These are phyloP conservation scores for Drosophila subquinaria DNA, from an alignment of 2,888 invertebrate species.

Conservation along the genomic window DNA sequence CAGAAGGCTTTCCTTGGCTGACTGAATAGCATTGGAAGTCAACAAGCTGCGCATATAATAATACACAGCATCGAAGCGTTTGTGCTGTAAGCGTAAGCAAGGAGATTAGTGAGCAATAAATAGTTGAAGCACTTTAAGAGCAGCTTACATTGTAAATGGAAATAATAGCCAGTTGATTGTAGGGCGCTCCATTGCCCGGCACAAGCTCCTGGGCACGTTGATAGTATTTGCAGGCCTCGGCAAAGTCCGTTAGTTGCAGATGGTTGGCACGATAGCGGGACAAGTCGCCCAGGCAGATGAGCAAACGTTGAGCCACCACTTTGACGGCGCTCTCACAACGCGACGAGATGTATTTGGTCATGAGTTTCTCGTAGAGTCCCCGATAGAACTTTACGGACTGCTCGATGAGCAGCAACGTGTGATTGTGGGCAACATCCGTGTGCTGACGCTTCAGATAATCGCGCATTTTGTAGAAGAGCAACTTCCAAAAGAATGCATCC, in stretches of 20 bases:
- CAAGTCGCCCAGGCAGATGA: slow-evolving; percentile 96
- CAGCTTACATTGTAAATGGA: slow-evolving; percentile 88
- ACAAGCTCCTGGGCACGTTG: slow-evolving; percentile 96
- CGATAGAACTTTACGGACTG: slow-evolving; percentile 93
- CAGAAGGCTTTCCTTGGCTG: slow-evolving; percentile 95
- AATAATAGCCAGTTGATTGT: slow-evolving; percentile 96
- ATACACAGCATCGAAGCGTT: slow-evolving; percentile 98
- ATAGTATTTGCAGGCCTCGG: slow-evolving; percentile 93
- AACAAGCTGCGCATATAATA: slow-evolving; percentile 98
- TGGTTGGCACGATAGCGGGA: slow-evolving; percentile 94
- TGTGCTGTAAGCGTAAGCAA: slow-evolving; percentile 87
- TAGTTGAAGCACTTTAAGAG: background rate
- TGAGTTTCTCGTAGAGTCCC: slow-evolving; percentile 89
- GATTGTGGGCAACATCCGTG: slow-evolving; percentile 89
- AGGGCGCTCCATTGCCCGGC: slow-evolving; percentile 97
- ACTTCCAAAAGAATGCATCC: slow-evolving; percentile 96
- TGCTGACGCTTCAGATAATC: slow-evolving; percentile 90
- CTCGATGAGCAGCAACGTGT: slow-evolving; percentile 87
- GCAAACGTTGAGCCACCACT: slow-evolving; percentile 94
- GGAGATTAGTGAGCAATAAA: background rate
- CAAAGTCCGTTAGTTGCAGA: slow-evolving; percentile 73
- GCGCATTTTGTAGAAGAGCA: slow-evolving; percentile 94
- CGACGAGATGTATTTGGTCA: slow-evolving; percentile 89
- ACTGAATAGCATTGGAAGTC: slow-evolving; percentile 96
- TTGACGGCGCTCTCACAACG: slow-evolving; percentile 91